These are phyloP conservation scores for Margaritifera margaritifera DNA, from an alignment of 2,888 invertebrate genomes.

Conservation along the genomic window DNA sequence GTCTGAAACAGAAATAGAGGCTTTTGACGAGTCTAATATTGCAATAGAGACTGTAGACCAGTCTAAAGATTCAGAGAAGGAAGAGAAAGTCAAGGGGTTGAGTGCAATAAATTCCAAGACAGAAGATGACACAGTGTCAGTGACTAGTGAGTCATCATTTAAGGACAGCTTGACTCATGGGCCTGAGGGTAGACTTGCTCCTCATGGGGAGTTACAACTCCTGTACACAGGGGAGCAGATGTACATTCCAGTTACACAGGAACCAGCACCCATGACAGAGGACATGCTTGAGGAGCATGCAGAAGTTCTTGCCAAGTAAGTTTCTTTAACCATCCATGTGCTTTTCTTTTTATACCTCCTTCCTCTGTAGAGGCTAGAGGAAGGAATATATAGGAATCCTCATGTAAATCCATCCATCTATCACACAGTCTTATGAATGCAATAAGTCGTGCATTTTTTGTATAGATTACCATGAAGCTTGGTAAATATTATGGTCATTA, in stretches of 20 bases:
- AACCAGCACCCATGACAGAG: conserved; percentile 97
- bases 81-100: conserved; percentile 2
- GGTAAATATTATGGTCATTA: too few species aligned
- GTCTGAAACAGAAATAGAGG: conserved; percentile 25
- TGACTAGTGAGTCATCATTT: conserved; percentile 42
- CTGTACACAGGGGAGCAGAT: conserved; percentile 81
- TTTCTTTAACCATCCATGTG: background rate
- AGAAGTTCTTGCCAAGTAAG: conserved; percentile 83
- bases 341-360: too few species aligned
- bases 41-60: too few species aligned
- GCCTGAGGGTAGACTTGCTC: conserved; percentile 82
- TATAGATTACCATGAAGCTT: too few species aligned
- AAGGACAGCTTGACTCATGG: conserved; percentile 54
- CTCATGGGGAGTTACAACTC: conserved; percentile 80
- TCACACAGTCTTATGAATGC: too few species aligned
- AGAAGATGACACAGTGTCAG: conserved; percentile 11
- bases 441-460: too few species aligned
- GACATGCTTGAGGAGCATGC: conserved; percentile 96
- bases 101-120: background rate
- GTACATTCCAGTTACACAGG: conserved; percentile 88
- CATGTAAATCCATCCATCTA: too few species aligned
- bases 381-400: too few species aligned
- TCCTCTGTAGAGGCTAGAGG: too few species aligned
- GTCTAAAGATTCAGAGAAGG: background rate
- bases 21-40: conserved; percentile 4